Evolutionary conservation across 2,888 invertebrate species (phyloP).

Genomic region (Keiferia lycopersicella): DNA sequence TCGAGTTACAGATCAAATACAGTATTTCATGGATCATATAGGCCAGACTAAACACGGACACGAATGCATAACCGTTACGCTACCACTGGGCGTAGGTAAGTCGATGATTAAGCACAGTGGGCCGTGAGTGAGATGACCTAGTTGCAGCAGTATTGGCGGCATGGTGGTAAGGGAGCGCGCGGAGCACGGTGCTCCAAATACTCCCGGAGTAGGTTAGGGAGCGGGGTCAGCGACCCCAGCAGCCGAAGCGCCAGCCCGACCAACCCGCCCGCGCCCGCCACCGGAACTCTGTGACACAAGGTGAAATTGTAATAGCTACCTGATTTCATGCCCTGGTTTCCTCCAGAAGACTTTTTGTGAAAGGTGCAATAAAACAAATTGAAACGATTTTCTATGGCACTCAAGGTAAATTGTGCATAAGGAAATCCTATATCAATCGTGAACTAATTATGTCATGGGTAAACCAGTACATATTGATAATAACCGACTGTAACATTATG

Average conservation of each 20-base stretch:
- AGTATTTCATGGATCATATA: not conserved
- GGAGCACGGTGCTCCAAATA: constrained; percentile 72
- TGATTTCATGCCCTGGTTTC: constrained; percentile 16
- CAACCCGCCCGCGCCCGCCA: constrained; percentile 42
- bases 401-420: not conserved
- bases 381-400: not conserved
- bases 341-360: not conserved
- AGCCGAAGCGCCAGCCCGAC: constrained; percentile 51
- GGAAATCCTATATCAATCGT: not conserved
- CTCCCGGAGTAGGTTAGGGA: constrained; percentile 75
- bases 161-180: constrained; percentile 33
- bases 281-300: constrained; percentile 18
- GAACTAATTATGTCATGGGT: constrained; percentile 7
- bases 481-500: not conserved
- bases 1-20: not conserved
- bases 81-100: constrained; percentile 46
- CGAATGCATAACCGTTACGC: constrained; percentile 49
- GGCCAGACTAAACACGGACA: constrained; percentile 27
- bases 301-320: constrained; percentile 32
- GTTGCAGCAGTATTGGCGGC: constrained; percentile 67
- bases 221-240: constrained; percentile 69
- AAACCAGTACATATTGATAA: constrained; percentile 17
- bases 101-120: constrained; percentile 68
- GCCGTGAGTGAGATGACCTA: constrained; percentile 71
- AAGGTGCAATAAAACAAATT: constrained; percentile 1